These are phyloP conservation scores for Avahi laniger DNA, from an alignment of 2,797 vertebrate species.

Conservation along the genomic window DNA sequence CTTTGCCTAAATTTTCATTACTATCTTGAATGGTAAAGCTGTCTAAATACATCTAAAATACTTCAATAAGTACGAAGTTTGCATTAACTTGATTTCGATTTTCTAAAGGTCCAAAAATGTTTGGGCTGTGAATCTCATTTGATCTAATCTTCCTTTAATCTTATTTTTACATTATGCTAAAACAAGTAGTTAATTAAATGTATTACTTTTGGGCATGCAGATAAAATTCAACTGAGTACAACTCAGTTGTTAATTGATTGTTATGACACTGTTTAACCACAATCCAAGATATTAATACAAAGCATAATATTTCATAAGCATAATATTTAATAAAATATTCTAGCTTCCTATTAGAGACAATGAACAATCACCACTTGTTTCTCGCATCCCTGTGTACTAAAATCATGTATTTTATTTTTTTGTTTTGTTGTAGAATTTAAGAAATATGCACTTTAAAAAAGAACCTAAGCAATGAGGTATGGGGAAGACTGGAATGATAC, in stretches of 20 bases:
- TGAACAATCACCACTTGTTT: neutral
- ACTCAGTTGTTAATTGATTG: neutral
- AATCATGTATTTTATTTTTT: neutral
- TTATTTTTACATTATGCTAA: conserved; percentile 23
- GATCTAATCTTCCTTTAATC: neutral
- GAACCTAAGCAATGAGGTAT: neutral
- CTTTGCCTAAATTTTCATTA: neutral
- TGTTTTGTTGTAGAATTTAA: neutral
- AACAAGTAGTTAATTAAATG: neutral
- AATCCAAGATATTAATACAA: neutral
- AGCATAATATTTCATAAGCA: neutral
- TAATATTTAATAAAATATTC: neutral
- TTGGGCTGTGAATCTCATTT: neutral
- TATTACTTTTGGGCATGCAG: neutral
- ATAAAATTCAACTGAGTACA: conserved; percentile 35
- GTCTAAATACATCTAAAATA: neutral
- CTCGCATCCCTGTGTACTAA: neutral
- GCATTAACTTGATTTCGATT: neutral
- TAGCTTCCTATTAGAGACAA: neutral
- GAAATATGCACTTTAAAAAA: neutral
- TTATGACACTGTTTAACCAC: neutral
- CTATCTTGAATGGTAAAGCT: neutral
- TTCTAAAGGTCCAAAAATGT: neutral
- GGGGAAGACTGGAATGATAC: neutral
- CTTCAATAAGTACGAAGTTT: neutral